Base-by-base conservation (phyloP, 2,888 invertebrate genomes). In the Xestia c-nigrum region DNA sequence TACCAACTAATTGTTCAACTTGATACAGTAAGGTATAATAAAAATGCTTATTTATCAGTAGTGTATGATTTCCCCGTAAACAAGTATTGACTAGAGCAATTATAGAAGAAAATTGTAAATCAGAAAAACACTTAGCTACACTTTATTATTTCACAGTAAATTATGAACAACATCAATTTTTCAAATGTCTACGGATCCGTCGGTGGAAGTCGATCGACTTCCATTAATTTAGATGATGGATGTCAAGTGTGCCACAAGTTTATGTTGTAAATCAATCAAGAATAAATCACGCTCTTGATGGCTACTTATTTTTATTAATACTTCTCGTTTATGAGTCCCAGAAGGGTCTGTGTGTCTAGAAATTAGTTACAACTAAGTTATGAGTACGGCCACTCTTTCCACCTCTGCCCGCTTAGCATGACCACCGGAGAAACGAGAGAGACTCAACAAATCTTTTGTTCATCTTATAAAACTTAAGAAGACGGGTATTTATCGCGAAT, bases 201-300 rank as follows among this genome's bases (percentile, higher is more conserved):
- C 88, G 79, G 61, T 61, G 61, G 61, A 61, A 38, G 61, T 61
- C 61, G 85, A 85, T 89, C 85, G 87, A 85, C 86, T 90, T 87
- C 89, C 91, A 92, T 93, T 92, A 92, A 92, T 93, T 90, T 91
- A 76, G 87, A 85, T 90, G 91, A 93, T 91, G 89, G 92, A 92
- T 92, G 92, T 92, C 91, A 91, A 92, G 90, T 90, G 88, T 90
- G 88, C 84, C 88, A 78, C 87, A 87, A 91, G 88, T 91, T 90
- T 89, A 83, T 88, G 90, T 88, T 89, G 88, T 90, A 92, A 92
- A 92, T 93, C 91, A 93, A 93, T 92, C 92, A 90, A 82, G 87
- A 82, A 85, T 87, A 87, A 87, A 83, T 91, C 86, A 89, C 70
- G 82, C 67, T 50, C 59, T 66, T 71, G 74, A 76, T 78, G 68